A percentile compares a stretch with the other conserved stretches of the same genome.
Conservation (phyloP, 1,140 invertebrate species). For the Araneus ventricosus region DNA sequence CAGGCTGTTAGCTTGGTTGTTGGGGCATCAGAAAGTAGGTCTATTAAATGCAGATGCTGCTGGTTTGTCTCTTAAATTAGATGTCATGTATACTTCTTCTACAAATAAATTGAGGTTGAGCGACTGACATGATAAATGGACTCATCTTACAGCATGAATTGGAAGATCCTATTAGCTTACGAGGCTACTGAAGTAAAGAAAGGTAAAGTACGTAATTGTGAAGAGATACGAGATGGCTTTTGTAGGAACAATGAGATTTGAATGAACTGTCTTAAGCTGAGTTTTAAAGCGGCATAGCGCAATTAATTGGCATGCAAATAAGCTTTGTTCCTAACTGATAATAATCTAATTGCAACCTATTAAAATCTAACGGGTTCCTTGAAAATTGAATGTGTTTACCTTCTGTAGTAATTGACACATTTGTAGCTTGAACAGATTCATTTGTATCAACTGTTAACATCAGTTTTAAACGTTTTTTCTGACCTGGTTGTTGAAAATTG, state of each 20-base stretch:
- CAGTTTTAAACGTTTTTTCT: too few relatives aligned
- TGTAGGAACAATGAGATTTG: background rate
- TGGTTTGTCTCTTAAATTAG: conserved; percentile 20
- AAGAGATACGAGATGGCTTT: background rate
- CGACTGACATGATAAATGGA: background rate
- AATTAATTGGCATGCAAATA: background rate
- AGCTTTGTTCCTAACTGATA: background rate
- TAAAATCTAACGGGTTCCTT: background rate
- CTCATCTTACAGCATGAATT: background rate
- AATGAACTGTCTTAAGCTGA: background rate
- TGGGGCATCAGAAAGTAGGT: conserved; percentile 14
- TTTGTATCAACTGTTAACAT: too few relatives aligned
- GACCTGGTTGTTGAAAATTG: too few relatives aligned
- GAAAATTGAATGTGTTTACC: too few relatives aligned
- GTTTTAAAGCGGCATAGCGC: background rate
- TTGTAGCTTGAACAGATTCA: too few relatives aligned
- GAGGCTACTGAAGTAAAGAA: background rate
- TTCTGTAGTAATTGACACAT: too few relatives aligned
- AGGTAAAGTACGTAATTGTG: background rate
- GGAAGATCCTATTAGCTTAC: conserved; percentile 18
- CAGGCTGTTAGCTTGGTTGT: background rate
- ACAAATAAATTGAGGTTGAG: conserved; percentile 3
- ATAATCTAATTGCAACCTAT: background rate
- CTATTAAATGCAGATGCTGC: conserved; percentile 24
- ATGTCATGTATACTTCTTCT: background rate